Base-by-base conservation (phyloP, 1,140 invertebrate genomes). In the Halotydeus destructor region DNA sequence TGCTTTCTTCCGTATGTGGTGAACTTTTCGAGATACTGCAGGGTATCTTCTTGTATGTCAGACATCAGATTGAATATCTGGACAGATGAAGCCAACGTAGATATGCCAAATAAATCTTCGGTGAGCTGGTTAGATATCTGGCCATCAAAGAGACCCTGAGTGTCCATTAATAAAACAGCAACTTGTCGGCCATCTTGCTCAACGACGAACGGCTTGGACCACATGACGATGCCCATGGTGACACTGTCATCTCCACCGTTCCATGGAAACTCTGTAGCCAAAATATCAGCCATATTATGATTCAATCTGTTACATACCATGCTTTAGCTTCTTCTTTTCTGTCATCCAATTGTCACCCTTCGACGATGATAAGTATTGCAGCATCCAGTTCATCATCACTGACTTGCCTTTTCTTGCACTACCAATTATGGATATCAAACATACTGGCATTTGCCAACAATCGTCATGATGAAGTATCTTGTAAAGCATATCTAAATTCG, bases 61-160 rank as follows among this genome's bases (percentile, higher is more conserved):
- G 60, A 58, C 31, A 59, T 60, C 33, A 70, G 50, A 51, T 70
- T 70, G 47, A 61, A 70, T 3, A 70, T 62, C 56, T 64, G 62
- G 8, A 66, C 57, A 27, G 65, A 67, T 45, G 62, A 65, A 22
- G 62, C 50, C 64, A 68, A 65, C 3, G 66, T 63, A 45, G 62
- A 69, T 3, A 72, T 64, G 11, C 85, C 86, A 66, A 94, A 94
- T 14, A 97, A 80, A 2, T 86, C 96, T 2, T 89, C 88, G 64
- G 84, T 89, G 57, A 96, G 88, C 49, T 80, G 74, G 1, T 96
- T 85, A 1, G 89, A 96, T 28, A 82, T 88, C 59, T 93, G 76
- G 57, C 81, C 88, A 60, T 97, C 91, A 64, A 96, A 97, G 9
- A 88, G 78, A 40, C 91, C 91, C 64, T 97, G 91, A 9, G 91